phyloP scores from a whole-genome alignment of 2,113 vertebrate species.

The Eidolon helvum region DNA sequence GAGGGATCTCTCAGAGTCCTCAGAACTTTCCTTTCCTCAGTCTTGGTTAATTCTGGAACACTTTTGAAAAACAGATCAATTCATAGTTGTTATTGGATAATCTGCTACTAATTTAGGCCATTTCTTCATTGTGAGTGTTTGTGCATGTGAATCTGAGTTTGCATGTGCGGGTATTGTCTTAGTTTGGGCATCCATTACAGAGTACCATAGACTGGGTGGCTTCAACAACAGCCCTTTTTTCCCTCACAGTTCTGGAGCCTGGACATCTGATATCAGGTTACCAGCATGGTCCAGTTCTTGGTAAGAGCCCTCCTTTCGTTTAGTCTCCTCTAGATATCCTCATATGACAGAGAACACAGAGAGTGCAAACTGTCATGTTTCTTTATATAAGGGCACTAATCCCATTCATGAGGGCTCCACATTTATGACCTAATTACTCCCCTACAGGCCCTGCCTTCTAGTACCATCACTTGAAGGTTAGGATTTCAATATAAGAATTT shows the following conservation, averaged over 20 bases:
- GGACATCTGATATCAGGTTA: neutral
- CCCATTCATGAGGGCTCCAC: neutral
- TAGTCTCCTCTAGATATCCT: neutral
- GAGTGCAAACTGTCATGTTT: neutral
- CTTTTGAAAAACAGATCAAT: neutral
- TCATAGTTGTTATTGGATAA: neutral
- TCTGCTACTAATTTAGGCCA: neutral
- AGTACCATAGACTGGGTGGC: neutral
- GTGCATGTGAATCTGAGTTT: neutral
- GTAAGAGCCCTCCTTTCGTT: neutral
- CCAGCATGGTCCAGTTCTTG: neutral
- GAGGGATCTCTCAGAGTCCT: neutral
- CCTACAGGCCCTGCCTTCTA: neutral
- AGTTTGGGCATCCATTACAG: neutral
- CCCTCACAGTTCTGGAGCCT: neutral
- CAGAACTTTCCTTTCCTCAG: neutral
- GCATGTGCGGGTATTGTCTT: neutral
- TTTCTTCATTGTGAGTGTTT: neutral
- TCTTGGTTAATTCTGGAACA: neutral
- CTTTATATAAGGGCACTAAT: neutral
- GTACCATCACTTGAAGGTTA: neutral
- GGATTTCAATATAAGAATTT: neutral
- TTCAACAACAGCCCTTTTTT: neutral
- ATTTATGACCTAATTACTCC: neutral
- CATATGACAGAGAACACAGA: neutral